These are phyloP conservation scores for Amiota mariae DNA, from an alignment of 2,888 invertebrate species.

Conservation along the genomic window DNA sequence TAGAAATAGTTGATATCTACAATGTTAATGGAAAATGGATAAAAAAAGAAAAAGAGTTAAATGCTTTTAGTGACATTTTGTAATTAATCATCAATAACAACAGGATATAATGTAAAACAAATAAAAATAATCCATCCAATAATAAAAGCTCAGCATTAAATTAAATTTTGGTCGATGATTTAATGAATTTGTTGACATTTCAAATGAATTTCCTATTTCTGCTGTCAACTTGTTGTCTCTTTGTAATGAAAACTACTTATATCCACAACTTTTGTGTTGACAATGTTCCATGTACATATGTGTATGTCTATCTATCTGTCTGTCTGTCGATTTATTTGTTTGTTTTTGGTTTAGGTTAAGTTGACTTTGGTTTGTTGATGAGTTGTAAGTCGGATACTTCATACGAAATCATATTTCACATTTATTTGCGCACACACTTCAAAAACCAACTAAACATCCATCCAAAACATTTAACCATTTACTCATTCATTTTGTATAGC, in stretches of 20 bases:
- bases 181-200: too few species aligned
- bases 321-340: constrained; percentile 5
- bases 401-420: constrained; percentile 49
- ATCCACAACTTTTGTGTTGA: too few species aligned
- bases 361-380: constrained; percentile 3
- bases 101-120: neutral
- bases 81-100: constrained; percentile 17
- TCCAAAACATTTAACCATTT: too few species aligned
- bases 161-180: constrained; percentile 22
- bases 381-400: constrained; percentile 5
- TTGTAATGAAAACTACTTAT: neutral
- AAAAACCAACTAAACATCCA: constrained; percentile 22
- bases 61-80: constrained; percentile 32
- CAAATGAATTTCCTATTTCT: neutral
- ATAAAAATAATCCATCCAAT: too few species aligned
- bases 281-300: constrained; percentile 19
- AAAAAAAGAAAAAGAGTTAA: constrained; percentile 34
- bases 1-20: constrained; percentile 96
- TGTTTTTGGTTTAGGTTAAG: neutral
- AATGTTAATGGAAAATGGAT: constrained; percentile 37
- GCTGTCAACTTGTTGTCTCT: constrained; percentile 37
- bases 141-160: constrained; percentile 55
- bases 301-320: constrained; percentile 18
- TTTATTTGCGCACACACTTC: constrained; percentile 50
- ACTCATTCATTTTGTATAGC: too few species aligned